Base-by-base conservation (phyloP, 2,113 vertebrate genomes). In the Gallinago undulata region DNA sequence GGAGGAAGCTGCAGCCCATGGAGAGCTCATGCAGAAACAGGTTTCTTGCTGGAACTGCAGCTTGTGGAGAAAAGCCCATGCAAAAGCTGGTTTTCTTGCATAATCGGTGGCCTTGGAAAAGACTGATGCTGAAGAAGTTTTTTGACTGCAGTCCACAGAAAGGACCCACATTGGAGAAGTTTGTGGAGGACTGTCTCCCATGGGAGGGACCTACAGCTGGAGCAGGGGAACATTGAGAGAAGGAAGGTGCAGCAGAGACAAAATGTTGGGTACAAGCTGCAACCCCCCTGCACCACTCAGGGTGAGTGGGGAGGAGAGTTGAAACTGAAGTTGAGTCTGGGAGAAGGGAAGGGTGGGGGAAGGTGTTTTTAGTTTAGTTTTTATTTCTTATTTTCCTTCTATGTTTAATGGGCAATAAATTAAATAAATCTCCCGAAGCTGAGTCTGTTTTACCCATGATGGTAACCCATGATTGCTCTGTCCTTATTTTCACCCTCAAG, bases 241-340 rank as follows among this genome's bases (percentile, higher is more conserved):
- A 64, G 21, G 53, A 80, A 60, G 28, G 3, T 31, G 9, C 3
- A 25, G 14, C 21, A 67, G 28, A 41, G 13, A 60, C 4, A 67
- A 85, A 74, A 24, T 11, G 27, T 55, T 55, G 55, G 47, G 9
- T 55, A 55, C 6, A 0, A 6, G 11, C 22, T 33, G 6, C 22
- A 72, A 33, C 7, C 19, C 10, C 5, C 7, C 22, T 39, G 27
- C 23, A 73, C 9, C 2, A 5, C 37, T 9, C 1, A 4, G 21
- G 17, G 5, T 0, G 3, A 84, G 7, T 19, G 19, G 23, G 33
- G 12, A 43, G 10, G 1, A 59, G 19, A 50, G 2, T 24, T 59
- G 23, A 11, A 30, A 78, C 9, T 33, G 16, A 64, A 43, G 11
- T 35, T 3, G 9, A 57, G 21, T 4, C 13, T 50, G 10, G 6